Evolutionary conservation across 1,140 invertebrate species (phyloP), one percentile per base, ranked within the genome.

Genomic region (Hirudo medicinalis): DNA sequence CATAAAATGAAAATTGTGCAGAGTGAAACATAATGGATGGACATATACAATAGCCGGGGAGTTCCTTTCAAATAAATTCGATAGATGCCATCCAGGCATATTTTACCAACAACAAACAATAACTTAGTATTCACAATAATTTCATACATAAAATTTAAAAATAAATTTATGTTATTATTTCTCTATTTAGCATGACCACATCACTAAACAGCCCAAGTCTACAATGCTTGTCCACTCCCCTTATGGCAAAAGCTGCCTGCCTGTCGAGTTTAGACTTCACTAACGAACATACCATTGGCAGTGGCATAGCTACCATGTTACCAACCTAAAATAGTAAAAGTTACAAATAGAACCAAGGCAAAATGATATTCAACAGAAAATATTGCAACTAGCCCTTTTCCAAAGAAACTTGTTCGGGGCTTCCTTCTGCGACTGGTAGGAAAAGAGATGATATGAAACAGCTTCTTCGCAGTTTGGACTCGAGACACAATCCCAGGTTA

Each of bases 181-280:
- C 71, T 67, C n/a, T 29, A 63, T 57, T 69, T 49, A 49, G 9
- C 0, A 20, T 6, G 25, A 49, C 27, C 17, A 70, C 40, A 25
- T 70, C 57, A 22, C 57, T 63, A 32, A 63, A 63, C 22, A 32
- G 57, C 29, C 57, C 57, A 20, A 63, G 22, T 13, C 57, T 22
- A n/a, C 11, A 22, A 22, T 63, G 57, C 57, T 63, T 63, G 57
- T 63, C 57, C 22, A 63, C 57, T 25, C 57, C 57, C 17, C 57
- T 63, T 5, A 63, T 22, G 22, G 29, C 22, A n/a, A 63, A 63
- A 32, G 22, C 22, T 32, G 29, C 29, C 57, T 63, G 57, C 29
- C 57, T 63, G 57, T 63, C 29, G 13, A 63, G 22, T 63, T 63
- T 63, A 15, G 57, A 63, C 29, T 63, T 63, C 29, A 25, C 57